Base-by-base conservation (phyloP, 2,888 invertebrate species). In the Stenurella melanura region DNA sequence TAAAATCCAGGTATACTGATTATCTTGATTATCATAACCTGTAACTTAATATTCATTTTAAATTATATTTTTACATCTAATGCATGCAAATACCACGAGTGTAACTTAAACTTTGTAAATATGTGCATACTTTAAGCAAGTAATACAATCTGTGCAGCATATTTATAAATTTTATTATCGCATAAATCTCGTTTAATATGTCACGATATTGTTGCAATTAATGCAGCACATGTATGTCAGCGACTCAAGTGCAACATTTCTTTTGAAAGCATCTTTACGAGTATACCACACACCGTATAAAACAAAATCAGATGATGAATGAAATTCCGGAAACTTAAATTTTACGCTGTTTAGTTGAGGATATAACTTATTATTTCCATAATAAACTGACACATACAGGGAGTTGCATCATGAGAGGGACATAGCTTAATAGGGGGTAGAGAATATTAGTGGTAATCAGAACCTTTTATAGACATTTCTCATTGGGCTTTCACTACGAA, bases 291-390 rank as follows among this genome's bases (percentile, higher is more conserved):
- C 30, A 34, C 30, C 9, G 30, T 7, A 34, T 34, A 34, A n/a
- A 50, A 50, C n/a, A n/a, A 50, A 50, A n/a, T 50, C 50, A 50
- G 50, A 50, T 50, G 50, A n/a, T n/a, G 50, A 50, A 50, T 50
- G 50, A 50, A 50, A 50, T 50, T 50, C 50, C 50, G 50, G n/a
- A 50, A 50, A 34, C 30, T 50, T n/a, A 50, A 50, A n/a, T 50
- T n/a, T 50, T 15, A 15, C 15, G n/a, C 6, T 50, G 1, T n/a
- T 50, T 50, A 42, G 42, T 42, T 42, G 12, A 42, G 42, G 12
- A n/a, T n/a, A 50, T n/a, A n/a, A 50, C n/a, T 50, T 50, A 50
- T 50, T 50, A n/a, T 6, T 50, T 50, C n/a, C 50, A n/a, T 12
- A 50, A 50, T 50, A 50, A 50, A 50, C n/a, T n/a, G n/a, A n/a